Evolutionary conservation across 2,113 vertebrate genomes (phyloP), one percentile per base, ranked within the genome.

Genomic region (Entosphenus tridentatus): DNA sequence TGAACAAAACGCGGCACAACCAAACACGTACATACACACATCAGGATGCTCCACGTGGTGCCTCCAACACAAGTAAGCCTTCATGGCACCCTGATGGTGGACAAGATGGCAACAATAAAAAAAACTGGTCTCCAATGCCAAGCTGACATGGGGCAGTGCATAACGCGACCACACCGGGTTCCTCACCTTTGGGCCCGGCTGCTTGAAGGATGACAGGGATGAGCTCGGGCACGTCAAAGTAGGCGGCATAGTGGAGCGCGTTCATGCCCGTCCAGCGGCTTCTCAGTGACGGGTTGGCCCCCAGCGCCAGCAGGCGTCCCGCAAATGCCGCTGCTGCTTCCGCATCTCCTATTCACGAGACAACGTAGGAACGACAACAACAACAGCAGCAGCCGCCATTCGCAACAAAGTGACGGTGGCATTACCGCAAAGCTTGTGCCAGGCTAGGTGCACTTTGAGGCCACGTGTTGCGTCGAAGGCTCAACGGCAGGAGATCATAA

Each of bases 251-350:
- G 76, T 98, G 93, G 78, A 98, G 77, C 57, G 93, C 89, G 73
- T 87, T 92, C 93, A 98, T 98, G 75, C 95, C 92, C 16, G 93
- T 98, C 93, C 93, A 98, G 54, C 89, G 88, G 62, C 89, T 96
- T 62, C 90, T 84, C 58, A 93, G 80, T 70, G 81, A 86, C 2
- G 82, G 82, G 13, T 95, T 87, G 1, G 90, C 93, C 57, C 89
- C 90, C 75, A 90, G 76, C 54, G 81, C 79, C 16, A 98, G 80
- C 7, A 98, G 84, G 57, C 84, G 85, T 0, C 76, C 79, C 4
- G 90, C 92, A 73, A 96, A 95, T 72, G 79, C 79, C 5, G 86
- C 85, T 54, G 93, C 87, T 0, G 78, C 85, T 72, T 89, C 86
- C 57, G 88, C 85, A 70, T 96, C 89, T 70, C 93, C 93, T 98